Evolutionary conservation across 2,888 invertebrate species (phyloP).

Genomic region (Sminthurinus aureus): DNA sequence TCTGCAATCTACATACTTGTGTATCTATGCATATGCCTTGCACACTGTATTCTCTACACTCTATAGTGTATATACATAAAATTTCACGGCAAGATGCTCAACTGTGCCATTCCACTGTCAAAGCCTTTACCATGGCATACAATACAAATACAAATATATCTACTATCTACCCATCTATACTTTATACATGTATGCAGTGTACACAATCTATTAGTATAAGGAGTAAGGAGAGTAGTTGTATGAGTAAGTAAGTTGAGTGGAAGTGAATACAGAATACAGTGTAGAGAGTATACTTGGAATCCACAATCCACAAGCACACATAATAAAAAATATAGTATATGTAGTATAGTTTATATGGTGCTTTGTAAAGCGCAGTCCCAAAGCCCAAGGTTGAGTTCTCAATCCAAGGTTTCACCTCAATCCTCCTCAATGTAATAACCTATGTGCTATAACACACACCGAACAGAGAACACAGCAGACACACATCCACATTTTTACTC

Average conservation of each 20-base stretch:
- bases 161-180: neutral
- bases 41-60: no score
- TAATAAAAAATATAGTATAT: neutral
- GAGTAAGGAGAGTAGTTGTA: no score
- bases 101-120: neutral
- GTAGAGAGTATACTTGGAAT: no score
- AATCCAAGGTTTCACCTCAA: constrained; percentile 32
- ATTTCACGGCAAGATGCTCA: constrained; percentile 12
- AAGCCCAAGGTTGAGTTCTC: constrained; percentile 21
- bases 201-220: neutral
- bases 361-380: constrained; percentile 10
- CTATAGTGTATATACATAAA: no score
- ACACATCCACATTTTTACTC: neutral
- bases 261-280: no score
- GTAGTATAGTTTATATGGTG: neutral
- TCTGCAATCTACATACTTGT: neutral
- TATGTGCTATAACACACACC: constrained; percentile 6
- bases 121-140: neutral
- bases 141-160: neutral
- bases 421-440: constrained; percentile 10
- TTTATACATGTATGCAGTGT: no score
- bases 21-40: neutral
- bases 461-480: no score
- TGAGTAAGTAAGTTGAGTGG: no score
- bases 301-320: neutral